Base-by-base conservation (phyloP, 2,797 vertebrate genomes). In the Parotocinclus haroldoi region DNA sequence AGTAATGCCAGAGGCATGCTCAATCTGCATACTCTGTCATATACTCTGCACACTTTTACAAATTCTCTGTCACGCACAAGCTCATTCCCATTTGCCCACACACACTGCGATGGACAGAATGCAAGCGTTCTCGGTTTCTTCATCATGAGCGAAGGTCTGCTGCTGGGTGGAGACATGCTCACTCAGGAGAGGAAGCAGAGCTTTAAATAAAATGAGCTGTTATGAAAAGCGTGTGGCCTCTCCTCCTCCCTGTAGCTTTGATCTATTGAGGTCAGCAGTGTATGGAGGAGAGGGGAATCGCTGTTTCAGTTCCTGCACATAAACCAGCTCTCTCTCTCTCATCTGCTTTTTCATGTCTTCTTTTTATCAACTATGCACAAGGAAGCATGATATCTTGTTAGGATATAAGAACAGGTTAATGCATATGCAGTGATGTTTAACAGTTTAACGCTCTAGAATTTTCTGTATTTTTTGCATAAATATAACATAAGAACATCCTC, bases 81-180 rank as follows among this genome's bases (percentile, higher is more conserved):
- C 54, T 44, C 38, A 17, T 49, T 48, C 53, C 27, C 27, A 12
- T 37, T 17, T 36, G 39, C 52, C 53, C 58, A 39, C 53, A 45
- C 48, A 44, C 50, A 36, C 49, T 27, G 19, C 71, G 52, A 63
- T 36, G 27, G 69, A 66, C 61, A 58, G 49, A 50, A 53, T 53
- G 45, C 27, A 8, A 42, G 0, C 72, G 76, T 57, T 69, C 68
- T 82, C 73, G 74, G 27, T 27, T 81, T 74, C 64, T 72, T 71
- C 63, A 78, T 73, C 80, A 72, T 17, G 36, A 40, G 56, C 49
- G 53, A 53, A 66, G 62, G 58, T 55, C 63, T 40, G 19, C 17
- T 44, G 57, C n/a, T 17, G 46, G 38, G 56, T 59, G 46, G 13
- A 65, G 45, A 36, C 36, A 3, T 48, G 49, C 7, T 53, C 36